A percentile compares a stretch with the other conserved stretches of the same genome.
phyloP scores from a whole-genome alignment of 2,113 vertebrate species.

The Psittacus erithacus region DNA sequence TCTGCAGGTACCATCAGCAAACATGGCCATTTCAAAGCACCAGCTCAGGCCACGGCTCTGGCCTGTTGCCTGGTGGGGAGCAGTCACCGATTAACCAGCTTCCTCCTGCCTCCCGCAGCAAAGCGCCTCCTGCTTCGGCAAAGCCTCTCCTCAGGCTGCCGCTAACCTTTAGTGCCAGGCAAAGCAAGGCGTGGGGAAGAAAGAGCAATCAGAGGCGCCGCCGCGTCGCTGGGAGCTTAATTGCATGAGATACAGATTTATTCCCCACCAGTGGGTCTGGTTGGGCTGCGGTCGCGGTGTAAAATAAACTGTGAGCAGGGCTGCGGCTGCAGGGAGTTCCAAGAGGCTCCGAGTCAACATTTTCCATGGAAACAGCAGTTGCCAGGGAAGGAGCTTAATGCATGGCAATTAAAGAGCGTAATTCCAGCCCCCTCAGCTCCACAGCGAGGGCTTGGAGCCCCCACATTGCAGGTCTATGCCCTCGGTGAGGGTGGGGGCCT shows the following conservation, averaged over 20 bases:
- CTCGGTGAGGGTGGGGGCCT: accelerated
- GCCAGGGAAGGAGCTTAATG: neutral
- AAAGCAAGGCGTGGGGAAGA: neutral
- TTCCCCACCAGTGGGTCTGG: accelerated
- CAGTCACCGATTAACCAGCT: neutral
- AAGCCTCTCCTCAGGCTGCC: neutral
- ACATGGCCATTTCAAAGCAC: neutral
- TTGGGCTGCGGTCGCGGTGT: accelerated
- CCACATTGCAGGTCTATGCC: accelerated
- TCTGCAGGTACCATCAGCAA: neutral
- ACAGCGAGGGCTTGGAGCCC: neutral
- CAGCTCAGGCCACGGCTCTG: neutral
- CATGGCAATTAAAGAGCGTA: accelerated
- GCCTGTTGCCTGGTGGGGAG: neutral
- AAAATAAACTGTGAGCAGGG: neutral
- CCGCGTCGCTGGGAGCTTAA: neutral
- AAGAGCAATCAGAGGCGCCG: accelerated
- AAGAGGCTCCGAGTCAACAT: neutral
- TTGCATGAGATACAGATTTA: neutral
- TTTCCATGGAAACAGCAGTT: conserved; percentile 31
- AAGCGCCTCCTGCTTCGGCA: neutral
- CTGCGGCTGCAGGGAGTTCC: neutral
- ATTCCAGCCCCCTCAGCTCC: neutral
- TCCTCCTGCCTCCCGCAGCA: neutral
- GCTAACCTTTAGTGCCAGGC: neutral